Evolutionary conservation across 2,797 vertebrate species (phyloP), one percentile per base, ranked within the genome.

Genomic region (Bryconaethiops microstoma): DNA sequence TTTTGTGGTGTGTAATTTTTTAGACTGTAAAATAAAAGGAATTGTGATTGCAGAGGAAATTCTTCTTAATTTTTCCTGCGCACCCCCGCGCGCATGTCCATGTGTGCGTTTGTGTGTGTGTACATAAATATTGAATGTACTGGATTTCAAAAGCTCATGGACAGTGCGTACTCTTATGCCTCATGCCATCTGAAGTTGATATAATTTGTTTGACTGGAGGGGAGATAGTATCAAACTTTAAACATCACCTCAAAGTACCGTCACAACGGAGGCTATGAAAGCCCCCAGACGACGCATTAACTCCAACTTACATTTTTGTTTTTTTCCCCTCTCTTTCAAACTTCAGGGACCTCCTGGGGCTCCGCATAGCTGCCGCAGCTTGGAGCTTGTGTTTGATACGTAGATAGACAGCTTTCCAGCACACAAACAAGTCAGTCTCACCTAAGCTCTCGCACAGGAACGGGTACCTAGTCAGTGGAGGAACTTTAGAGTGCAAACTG

Each of bases 131-230:
- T 76, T 83, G 21, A 71, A 81, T 76, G 52, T 76, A 68, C 73
- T 72, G 67, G 72, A 83, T 83, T 75, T 81, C 23, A 81, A 72
- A 83, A 39, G 57, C 48, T 65, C 73, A 29, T 40, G 64, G 63
- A 54, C 21, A 17, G 65, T 54, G 71, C 29, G 14, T 1, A 1
- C 19, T 69, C 4, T 5, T 42, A 14, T 42, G 67, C 21, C 42
- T 73, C 62, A 23, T 25, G 39, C 57, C 39, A 60, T 73, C 29
- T 76, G 72, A 76, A 78, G 78, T 77, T 78, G 74, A 67, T 75
- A n/a, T 74, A 74, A 78, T 83, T 76, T 83, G 81, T 85, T 78
- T 78, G 78, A 78, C 78, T 76, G 39, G 29, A 77, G 68, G 74
- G 57, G 71, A 55, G 40, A 57, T 23, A 8, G 8, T 40, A 79